Base-by-base conservation (phyloP, 1,140 invertebrate genomes). In the Hetaerina americana region DNA sequence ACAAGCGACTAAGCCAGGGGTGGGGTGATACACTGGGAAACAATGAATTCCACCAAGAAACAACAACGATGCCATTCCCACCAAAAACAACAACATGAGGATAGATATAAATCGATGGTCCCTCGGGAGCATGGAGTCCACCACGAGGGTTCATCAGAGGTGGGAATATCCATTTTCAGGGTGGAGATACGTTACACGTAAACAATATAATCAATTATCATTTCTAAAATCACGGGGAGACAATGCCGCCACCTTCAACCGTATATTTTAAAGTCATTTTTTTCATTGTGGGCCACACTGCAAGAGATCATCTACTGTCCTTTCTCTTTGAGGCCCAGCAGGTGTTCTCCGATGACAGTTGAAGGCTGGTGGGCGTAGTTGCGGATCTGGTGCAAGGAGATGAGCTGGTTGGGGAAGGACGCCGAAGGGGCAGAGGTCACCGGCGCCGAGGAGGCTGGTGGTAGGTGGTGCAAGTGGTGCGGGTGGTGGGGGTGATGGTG, bases 381-480 rank as follows among this genome's bases (percentile, higher is more conserved):
- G 77, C 95, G 88, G 77, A 98, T 97, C 82, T 97, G 95, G 82
- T 97, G 94, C 70, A 98, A 85, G 74, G 94, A 96, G 77, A 98
- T 95, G 76, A 97, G 85, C 80, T 97, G 95, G 80, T 96, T 97
- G 68, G 95, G 94, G 81, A 95, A 96, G 72, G 80, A 78, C 89
- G 80, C 77, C 82, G 82, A 77, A 79, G 85, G 79, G 66, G 81
- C 81, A 73, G 82, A 80, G n/a, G 79, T 79, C 77, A 83, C 84
- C n/a, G 78, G 78, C 75, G 73, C 72, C 72, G 66, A 67, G 75
- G 77, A 73, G 75, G 73, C 68, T 73, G 75, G 27, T 76, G 74
- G 22, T 74, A 76, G 72, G 77, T 76, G 67, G 76, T 74, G 77
- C 86, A 81, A 87, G 88, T 84, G 93, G 93, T 76, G 91, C 92